Conservation (phyloP, 1,140 invertebrate genomes). For the Achroia grisella region DNA sequence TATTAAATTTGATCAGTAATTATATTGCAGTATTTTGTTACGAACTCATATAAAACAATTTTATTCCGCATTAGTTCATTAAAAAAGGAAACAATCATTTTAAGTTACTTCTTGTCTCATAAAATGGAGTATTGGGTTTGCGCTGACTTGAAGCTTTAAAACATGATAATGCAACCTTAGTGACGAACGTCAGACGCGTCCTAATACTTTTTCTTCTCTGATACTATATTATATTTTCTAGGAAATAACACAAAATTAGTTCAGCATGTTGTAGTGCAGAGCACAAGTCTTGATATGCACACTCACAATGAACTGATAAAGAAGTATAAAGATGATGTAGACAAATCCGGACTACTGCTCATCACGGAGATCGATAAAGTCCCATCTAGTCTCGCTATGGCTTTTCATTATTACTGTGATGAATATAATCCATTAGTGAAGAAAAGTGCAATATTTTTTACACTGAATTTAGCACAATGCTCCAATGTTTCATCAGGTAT, state of each 20-base stretch:
- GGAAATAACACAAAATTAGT: slow-evolving; percentile 36
- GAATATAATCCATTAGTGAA: slow-evolving; percentile 66
- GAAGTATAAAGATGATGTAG: slow-evolving; percentile 40
- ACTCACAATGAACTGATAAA: slow-evolving; percentile 60
- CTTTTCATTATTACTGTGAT: slow-evolving; percentile 74
- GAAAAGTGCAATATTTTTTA: slow-evolving; percentile 71
- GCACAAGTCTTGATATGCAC: slow-evolving; percentile 28
- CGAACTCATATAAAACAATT: too few relatives aligned
- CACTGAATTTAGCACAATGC: slow-evolving; percentile 54
- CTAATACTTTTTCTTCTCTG: neutral
- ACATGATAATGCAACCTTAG: too few relatives aligned
- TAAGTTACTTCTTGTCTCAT: too few relatives aligned
- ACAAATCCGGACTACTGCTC: slow-evolving; percentile 54
- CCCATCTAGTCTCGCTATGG: slow-evolving; percentile 63
- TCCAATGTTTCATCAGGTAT: slow-evolving; percentile 23
- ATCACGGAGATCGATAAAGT: slow-evolving; percentile 63
- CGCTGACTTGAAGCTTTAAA: too few relatives aligned
- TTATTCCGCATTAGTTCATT: too few relatives aligned
- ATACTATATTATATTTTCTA: slow-evolving; percentile 16
- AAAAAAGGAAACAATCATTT: too few relatives aligned
- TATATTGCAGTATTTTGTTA: too few relatives aligned
- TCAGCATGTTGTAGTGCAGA: slow-evolving; percentile 32
- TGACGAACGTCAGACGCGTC: too few relatives aligned
- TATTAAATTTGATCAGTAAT: too few relatives aligned
- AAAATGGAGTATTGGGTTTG: too few relatives aligned